Conservation (phyloP, 2,888 invertebrate genomes). For the Pteria penguin region DNA sequence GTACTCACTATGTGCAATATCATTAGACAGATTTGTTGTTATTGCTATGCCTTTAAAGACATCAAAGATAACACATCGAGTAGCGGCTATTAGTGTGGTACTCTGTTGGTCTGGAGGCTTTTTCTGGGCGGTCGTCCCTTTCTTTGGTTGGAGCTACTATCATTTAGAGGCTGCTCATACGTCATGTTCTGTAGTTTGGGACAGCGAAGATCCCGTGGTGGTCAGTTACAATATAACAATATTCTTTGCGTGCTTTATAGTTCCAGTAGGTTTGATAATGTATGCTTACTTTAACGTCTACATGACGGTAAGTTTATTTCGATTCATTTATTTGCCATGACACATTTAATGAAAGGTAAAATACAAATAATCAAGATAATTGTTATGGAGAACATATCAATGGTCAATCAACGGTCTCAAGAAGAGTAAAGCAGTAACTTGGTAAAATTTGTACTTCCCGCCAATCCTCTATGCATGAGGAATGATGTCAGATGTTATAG, state of each 20-base stretch:
- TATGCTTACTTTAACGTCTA: slow-evolving; percentile 64
- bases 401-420: too few species aligned
- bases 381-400: too few species aligned
- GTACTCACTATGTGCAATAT: slow-evolving; percentile 68
- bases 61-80: slow-evolving; percentile 56
- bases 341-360: too few species aligned
- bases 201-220: slow-evolving; percentile 49
- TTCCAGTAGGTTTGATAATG: slow-evolving; percentile 63
- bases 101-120: slow-evolving; percentile 58
- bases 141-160: slow-evolving; percentile 72
- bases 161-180: slow-evolving; percentile 62
- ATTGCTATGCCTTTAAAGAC: slow-evolving; percentile 66
- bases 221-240: slow-evolving; percentile 65
- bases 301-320: slow-evolving; percentile 67
- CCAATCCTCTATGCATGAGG: too few species aligned
- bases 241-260: slow-evolving; percentile 61
- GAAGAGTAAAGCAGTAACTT: too few species aligned
- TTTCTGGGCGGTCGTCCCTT: slow-evolving; percentile 67
- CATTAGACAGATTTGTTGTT: slow-evolving; percentile 70
- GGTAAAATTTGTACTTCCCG: too few species aligned
- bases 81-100: slow-evolving; percentile 48
- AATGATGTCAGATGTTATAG: too few species aligned
- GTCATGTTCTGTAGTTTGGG: slow-evolving; percentile 65
- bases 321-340: too few species aligned
- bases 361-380: too few species aligned